Evolutionary conservation across 2,888 invertebrate genomes (phyloP).

Genomic region (Matsumyia berberina): DNA sequence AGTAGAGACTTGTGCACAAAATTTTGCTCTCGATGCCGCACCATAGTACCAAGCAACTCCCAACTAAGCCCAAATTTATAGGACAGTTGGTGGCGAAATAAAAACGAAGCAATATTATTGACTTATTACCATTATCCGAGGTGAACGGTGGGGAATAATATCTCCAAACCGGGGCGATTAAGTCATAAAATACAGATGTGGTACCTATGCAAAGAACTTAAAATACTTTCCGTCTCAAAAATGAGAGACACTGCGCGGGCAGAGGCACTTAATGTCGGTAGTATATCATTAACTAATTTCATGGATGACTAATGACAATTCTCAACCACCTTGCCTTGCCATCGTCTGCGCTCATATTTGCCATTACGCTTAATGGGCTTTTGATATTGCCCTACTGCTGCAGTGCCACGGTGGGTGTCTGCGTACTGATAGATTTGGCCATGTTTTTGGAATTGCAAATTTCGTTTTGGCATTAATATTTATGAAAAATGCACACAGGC

Average conservation of each 20-base stretch:
- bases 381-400: constrained; percentile 55
- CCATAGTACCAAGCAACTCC: background rate
- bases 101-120: constrained; percentile 65
- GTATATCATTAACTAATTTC: constrained; percentile 72
- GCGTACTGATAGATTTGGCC: constrained; percentile 30
- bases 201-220: constrained; percentile 52
- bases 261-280: constrained; percentile 61
- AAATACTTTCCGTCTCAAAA: constrained; percentile 45
- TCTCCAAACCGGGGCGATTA: constrained; percentile 52
- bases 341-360: constrained; percentile 41
- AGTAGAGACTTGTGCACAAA: constrained; percentile 47
- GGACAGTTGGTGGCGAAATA: constrained; percentile 40
- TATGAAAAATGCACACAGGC: constrained; percentile 64
- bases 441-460: constrained; percentile 68
- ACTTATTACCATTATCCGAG: constrained; percentile 66
- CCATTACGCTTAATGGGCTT: constrained; percentile 64
- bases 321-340: constrained; percentile 38
- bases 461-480: constrained; percentile 63
- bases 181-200: constrained; percentile 73
- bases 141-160: constrained; percentile 15
- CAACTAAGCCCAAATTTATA: constrained; percentile 58
- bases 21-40: background rate
- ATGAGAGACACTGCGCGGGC: constrained; percentile 23
- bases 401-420: constrained; percentile 4
- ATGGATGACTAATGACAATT: constrained; percentile 72